A percentile compares a stretch with the other conserved stretches of the same genome.
Conservation (phyloP, 2,113 vertebrate species). For the Ptilonorhynchus violaceus region DNA sequence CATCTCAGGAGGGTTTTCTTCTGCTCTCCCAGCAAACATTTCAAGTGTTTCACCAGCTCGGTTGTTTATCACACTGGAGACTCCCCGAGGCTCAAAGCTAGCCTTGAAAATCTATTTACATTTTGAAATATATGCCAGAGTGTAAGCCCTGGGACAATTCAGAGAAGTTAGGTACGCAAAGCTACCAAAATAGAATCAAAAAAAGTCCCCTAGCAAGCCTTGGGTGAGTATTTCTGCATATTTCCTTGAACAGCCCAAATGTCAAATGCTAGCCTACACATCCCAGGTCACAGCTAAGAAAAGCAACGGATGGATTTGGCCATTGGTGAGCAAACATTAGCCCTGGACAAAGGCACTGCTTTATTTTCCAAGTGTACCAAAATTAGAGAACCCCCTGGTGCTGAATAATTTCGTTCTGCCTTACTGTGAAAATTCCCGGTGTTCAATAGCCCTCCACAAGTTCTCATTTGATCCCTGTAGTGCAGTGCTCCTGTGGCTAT, state of each 20-base stretch:
- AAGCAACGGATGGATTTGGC: not conserved
- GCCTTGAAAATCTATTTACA: constrained; percentile 31
- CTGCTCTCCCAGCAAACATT: not conserved
- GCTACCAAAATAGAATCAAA: not conserved
- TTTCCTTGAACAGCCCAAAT: not conserved
- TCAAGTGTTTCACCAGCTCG: not conserved
- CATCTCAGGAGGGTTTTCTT: not conserved
- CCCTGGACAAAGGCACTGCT: constrained; percentile 14
- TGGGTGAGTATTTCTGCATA: not conserved
- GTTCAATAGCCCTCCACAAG: constrained; percentile 60
- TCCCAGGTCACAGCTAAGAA: not conserved
- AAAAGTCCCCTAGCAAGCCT: not conserved
- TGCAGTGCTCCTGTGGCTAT: constrained; percentile 25
- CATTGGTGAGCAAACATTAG: not conserved
- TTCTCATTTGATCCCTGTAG: constrained; percentile 59
- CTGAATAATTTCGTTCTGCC: constrained; percentile 62
- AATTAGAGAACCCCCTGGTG: constrained; percentile 52
- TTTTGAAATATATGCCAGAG: constrained; percentile 19
- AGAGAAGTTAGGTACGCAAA: not conserved
- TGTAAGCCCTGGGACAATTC: not conserved
- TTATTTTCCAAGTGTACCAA: constrained; percentile 38
- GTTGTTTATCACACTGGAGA: not conserved
- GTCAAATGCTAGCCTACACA: not conserved
- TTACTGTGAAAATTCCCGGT: constrained; percentile 60
- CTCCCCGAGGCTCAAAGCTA: not conserved